Conservation (phyloP, 1,140 invertebrate genomes). For the Lamellibrachia luymesi region DNA sequence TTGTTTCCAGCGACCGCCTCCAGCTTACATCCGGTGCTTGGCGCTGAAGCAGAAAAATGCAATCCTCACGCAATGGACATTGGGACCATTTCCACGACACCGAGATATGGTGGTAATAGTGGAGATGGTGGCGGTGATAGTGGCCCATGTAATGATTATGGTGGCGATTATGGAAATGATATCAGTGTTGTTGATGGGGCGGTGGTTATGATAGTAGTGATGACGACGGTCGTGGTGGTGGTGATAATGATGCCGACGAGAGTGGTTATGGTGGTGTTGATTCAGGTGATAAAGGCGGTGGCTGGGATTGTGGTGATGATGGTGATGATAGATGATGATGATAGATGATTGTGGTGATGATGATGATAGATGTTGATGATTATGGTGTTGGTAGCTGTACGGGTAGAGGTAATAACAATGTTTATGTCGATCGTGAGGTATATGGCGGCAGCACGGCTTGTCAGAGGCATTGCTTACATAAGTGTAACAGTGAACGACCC, state of each 20-base stretch:
- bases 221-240: background rate
- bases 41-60: background rate
- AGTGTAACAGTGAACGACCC: background rate
- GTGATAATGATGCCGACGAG: background rate
- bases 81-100: background rate
- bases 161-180: background rate
- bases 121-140: background rate
- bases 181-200: background rate
- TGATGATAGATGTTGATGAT: background rate
- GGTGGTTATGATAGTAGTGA: background rate
- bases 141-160: background rate
- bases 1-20: background rate
- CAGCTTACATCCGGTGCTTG: background rate
- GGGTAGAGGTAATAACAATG: background rate
- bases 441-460: too few species aligned
- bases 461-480: too few species aligned
- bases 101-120: background rate
- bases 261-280: background rate
- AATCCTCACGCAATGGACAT: background rate
- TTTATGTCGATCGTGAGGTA: too few species aligned
- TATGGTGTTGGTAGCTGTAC: background rate
- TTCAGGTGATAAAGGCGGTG: background rate
- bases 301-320: too few species aligned
- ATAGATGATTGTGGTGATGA: background rate
- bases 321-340: background rate